Percentiles rank a stretch among this genome's conserved stretches.
Evolutionary conservation across 2,888 invertebrate genomes (phyloP).

Genomic region (Caenorhabditis sp.): DNA sequence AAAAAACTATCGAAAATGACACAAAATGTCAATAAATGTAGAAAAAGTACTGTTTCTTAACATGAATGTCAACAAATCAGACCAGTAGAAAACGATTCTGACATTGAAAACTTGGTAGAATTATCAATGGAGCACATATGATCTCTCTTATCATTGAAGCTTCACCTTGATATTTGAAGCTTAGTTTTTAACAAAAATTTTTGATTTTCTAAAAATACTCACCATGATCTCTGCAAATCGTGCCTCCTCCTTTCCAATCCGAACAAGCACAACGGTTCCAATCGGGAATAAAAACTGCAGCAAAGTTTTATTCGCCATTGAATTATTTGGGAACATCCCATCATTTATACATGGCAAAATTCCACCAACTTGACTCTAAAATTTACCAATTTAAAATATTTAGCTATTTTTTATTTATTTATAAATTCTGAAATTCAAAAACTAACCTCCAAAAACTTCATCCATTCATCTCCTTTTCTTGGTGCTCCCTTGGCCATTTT

Average conservation of each 20-base stretch:
- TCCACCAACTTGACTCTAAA: neutral
- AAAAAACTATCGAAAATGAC: no score
- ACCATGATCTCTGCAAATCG: neutral
- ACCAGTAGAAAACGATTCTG: no score
- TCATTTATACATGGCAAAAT: neutral
- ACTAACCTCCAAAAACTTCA: neutral
- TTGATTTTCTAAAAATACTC: constrained; percentile 3
- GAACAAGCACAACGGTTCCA: neutral
- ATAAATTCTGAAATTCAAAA: neutral
- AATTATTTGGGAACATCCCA: neutral
- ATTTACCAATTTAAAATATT: neutral
- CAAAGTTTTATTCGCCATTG: neutral
- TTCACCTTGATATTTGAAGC: no score
- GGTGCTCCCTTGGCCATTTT: neutral
- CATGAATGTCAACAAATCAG: no score
- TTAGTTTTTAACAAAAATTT: no score
- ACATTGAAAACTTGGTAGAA: no score
- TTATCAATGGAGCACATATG: no score
- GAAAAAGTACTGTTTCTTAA: no score
- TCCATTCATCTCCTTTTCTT: neutral
- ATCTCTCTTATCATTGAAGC: no score
- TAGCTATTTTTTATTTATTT: no score
- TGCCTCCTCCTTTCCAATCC: neutral
- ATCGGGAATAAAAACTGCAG: neutral
- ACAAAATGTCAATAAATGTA: no score